Evolutionary conservation across 2,113 vertebrate species (phyloP).

Genomic region (Anhinga anhinga): DNA sequence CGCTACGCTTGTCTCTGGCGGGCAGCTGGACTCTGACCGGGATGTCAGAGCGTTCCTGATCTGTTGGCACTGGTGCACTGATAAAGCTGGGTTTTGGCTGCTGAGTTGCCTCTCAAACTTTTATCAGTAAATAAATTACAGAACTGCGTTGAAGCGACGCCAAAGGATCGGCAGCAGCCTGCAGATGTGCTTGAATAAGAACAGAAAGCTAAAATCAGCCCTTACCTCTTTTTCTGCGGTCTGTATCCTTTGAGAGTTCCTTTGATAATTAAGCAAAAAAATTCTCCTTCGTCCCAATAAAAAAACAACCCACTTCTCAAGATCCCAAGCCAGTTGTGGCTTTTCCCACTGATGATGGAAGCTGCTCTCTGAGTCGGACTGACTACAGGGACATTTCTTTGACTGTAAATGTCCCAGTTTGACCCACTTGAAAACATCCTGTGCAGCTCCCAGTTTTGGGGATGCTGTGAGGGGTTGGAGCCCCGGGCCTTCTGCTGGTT

Average conservation of each 20-base stretch:
- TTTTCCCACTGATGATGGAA: not conserved
- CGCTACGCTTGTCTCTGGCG: accelerated
- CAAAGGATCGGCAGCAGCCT: not conserved
- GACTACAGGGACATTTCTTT: accelerated
- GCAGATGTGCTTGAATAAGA: not conserved
- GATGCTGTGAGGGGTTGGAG: not conserved
- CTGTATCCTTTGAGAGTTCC: not conserved
- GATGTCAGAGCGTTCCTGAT: not conserved
- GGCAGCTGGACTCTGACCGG: not conserved
- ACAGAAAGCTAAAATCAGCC: not conserved
- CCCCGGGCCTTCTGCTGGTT: not conserved
- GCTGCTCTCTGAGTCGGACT: not conserved
- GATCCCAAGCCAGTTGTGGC: not conserved
- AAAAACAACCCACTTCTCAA: not conserved
- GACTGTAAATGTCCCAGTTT: accelerated
- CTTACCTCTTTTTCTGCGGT: not conserved
- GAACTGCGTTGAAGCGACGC: not conserved
- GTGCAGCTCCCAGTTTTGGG: not conserved
- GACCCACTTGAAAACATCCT: not conserved
- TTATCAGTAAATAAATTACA: not conserved
- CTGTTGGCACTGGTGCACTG: accelerated
- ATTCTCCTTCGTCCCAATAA: not conserved
- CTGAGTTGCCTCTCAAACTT: not conserved
- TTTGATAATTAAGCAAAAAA: not conserved
- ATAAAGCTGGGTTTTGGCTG: not conserved